A percentile compares a stretch with the other conserved stretches of the same genome.
These are phyloP conservation scores for Perognathus longimembris DNA, from an alignment of 2,113 vertebrate species.

Conservation along the genomic window DNA sequence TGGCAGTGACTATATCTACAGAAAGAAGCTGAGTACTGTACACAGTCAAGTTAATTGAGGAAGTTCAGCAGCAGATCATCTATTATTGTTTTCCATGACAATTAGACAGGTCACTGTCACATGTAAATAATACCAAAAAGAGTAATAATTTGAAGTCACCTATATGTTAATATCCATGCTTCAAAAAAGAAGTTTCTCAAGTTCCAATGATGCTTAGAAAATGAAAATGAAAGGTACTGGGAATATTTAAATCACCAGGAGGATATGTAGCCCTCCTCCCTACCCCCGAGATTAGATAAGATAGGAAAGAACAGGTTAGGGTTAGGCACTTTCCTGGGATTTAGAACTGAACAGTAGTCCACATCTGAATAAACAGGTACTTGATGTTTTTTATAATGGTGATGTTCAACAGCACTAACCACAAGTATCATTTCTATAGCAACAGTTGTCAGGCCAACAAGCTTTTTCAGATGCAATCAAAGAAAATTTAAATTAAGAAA, in stretches of 20 bases:
- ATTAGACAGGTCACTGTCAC: background rate
- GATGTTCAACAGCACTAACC: constrained; percentile 6
- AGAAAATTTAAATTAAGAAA: constrained; percentile 44
- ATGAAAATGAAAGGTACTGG: background rate
- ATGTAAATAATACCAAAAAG: constrained; percentile 1
- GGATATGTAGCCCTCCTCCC: background rate
- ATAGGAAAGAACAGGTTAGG: background rate
- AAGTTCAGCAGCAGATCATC: background rate
- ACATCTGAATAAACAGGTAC: constrained; percentile 23
- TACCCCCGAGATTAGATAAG: background rate
- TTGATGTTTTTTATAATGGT: constrained; percentile 38
- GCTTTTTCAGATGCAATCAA: constrained; percentile 25
- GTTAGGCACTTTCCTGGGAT: background rate
- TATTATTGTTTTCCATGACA: background rate
- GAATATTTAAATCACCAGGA: constrained; percentile 40
- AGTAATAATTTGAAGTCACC: constrained; percentile 37
- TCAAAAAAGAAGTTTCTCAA: constrained; percentile 17
- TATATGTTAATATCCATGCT: constrained; percentile 39
- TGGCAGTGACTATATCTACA: background rate
- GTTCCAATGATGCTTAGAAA: constrained; percentile 37
- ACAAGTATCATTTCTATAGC: constrained; percentile 55
- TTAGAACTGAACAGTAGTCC: background rate
- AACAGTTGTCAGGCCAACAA: constrained; percentile 26
- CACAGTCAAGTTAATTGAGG: background rate
- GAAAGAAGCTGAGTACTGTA: background rate